These are phyloP conservation scores for Oreonectes daqikongensis DNA, from an alignment of 2,797 vertebrate species.

Conservation along the genomic window DNA sequence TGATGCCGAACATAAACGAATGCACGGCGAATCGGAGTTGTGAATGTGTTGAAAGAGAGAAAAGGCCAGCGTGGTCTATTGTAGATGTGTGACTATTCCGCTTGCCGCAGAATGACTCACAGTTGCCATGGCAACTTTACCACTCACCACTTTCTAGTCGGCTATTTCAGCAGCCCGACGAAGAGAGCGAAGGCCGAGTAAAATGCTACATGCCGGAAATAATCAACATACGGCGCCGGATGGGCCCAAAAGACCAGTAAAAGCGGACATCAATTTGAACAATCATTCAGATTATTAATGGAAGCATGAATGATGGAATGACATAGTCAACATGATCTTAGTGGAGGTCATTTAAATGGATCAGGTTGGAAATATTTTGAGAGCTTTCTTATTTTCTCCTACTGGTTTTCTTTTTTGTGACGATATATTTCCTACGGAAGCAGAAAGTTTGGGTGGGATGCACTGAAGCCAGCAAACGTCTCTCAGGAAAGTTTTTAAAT, in stretches of 20 bases:
- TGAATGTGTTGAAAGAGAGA: conserved; percentile 42
- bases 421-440: too few relatives aligned
- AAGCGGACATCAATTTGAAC: conserved; percentile 13
- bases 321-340: background rate
- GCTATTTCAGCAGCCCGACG: conserved; percentile 63
- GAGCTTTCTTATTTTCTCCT: too few relatives aligned
- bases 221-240: conserved; percentile 36
- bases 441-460: too few relatives aligned
- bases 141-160: conserved; percentile 73
- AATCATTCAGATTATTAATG: background rate
- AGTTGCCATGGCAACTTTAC: conserved; percentile 78
- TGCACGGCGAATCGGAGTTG: conserved; percentile 17
- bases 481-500: too few relatives aligned
- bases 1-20: background rate
- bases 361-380: too few relatives aligned
- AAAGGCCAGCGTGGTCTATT: conserved; percentile 64
- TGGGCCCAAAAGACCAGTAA: conserved; percentile 28
- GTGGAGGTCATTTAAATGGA: too few relatives aligned
- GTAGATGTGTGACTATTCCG: conserved; percentile 76
- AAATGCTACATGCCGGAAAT: conserved; percentile 44
- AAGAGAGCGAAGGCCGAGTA: conserved; percentile 12
- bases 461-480: too few relatives aligned
- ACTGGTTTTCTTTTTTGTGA: too few relatives aligned
- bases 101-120: conserved; percentile 84
- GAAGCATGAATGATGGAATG: background rate